phyloP scores from a whole-genome alignment of 1,140 invertebrate species.

The Potamilus streckersoni region DNA sequence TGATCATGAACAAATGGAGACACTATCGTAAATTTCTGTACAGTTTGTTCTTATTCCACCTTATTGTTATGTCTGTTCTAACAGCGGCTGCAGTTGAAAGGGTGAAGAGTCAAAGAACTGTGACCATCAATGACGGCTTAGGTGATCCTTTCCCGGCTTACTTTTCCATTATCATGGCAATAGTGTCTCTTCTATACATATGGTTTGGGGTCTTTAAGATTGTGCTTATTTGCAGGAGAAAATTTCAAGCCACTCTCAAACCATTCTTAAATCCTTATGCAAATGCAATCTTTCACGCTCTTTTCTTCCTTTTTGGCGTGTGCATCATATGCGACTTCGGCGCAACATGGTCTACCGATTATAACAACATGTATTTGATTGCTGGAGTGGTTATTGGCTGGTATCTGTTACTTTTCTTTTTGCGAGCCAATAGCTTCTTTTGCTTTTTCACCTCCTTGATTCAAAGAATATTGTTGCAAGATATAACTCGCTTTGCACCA shows the following conservation, averaged over 20 bases:
- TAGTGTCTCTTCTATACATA: conserved; percentile 24
- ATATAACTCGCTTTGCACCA: conserved; percentile 36
- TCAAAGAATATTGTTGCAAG: conserved; percentile 8
- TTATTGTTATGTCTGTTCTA: conserved; percentile 24
- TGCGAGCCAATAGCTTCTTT: conserved; percentile 31
- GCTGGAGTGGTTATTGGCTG: conserved; percentile 37
- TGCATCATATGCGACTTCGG: conserved; percentile 36
- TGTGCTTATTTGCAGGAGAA: neutral
- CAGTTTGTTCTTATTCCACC: conserved; percentile 29
- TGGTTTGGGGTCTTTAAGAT: conserved; percentile 1
- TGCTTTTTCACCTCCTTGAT: conserved; percentile 47
- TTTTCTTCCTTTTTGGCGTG: conserved; percentile 39
- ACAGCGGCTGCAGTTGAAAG: conserved; percentile 29
- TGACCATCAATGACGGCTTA: neutral
- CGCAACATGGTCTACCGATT: neutral
- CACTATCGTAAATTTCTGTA: conserved; percentile 24
- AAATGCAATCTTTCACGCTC: conserved; percentile 25
- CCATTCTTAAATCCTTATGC: conserved; percentile 16
- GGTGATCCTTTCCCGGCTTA: neutral
- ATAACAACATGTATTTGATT: conserved; percentile 25
- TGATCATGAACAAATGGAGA: conserved; percentile 39
- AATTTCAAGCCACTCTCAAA: neutral
- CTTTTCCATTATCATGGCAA: conserved; percentile 16
- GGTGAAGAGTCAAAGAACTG: neutral
- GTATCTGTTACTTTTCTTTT: conserved; percentile 40